These are phyloP conservation scores for Apodemia zela DNA, from an alignment of 2,888 invertebrate genomes.

Conservation along the genomic window DNA sequence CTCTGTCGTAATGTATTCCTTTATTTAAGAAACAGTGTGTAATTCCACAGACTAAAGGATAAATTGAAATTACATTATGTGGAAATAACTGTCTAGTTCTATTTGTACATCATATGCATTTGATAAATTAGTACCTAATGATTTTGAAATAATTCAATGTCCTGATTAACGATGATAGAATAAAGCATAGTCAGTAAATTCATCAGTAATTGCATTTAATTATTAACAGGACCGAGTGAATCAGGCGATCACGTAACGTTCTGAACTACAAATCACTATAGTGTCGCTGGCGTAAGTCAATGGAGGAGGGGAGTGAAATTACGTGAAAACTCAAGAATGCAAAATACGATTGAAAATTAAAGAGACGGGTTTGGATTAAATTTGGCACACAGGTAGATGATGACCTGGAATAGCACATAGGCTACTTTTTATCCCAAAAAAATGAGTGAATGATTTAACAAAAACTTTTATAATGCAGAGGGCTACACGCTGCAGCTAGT, in stretches of 20 bases:
- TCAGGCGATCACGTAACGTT: conserved; percentile 55
- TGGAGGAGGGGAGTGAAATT: background rate
- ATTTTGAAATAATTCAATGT: conserved; percentile 7
- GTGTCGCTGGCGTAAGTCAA: conserved; percentile 14
- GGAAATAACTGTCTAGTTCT: background rate
- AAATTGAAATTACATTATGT: background rate
- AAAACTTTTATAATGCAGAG: no score
- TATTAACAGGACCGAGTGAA: conserved; percentile 58
- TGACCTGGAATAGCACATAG: no score
- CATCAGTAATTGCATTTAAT: conserved; percentile 48
- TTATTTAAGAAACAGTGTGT: no score
- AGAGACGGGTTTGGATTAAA: no score
- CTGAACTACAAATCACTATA: conserved; percentile 59
- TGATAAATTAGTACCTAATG: background rate
- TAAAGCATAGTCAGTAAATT: conserved; percentile 23
- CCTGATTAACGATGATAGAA: conserved; percentile 19
- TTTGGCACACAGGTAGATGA: no score
- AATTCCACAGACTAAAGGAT: no score
- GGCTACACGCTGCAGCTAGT: no score
- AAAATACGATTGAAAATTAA: no score
- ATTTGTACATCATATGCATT: background rate
- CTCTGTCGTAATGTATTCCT: no score
- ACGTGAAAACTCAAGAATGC: no score
- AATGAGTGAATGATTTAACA: no score
- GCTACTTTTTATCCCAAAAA: no score